Evolutionary conservation across 1,140 invertebrate species (phyloP).

Genomic region (Aphidius gifuensis): DNA sequence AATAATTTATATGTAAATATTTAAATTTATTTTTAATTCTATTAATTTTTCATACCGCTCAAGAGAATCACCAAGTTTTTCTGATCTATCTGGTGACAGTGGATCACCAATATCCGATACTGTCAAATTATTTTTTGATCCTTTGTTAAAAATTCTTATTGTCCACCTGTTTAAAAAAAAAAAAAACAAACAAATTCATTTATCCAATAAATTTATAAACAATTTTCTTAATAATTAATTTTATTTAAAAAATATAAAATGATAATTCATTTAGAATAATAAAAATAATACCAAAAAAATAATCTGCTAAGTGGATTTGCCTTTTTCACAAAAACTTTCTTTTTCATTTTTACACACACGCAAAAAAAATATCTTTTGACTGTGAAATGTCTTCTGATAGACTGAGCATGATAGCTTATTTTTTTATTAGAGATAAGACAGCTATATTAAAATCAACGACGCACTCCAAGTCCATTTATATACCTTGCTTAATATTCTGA

Average conservation of each 20-base stretch:
- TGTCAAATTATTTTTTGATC: constrained; percentile 53
- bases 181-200: background rate
- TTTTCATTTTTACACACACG: too few relatives aligned
- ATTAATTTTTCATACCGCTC: constrained; percentile 50
- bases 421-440: too few relatives aligned
- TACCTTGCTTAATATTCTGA: too few relatives aligned
- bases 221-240: background rate
- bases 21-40: background rate
- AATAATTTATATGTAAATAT: background rate
- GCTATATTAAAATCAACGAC: too few relatives aligned
- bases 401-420: too few relatives aligned
- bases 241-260: background rate
- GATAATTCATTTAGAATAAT: background rate
- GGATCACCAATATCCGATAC: constrained; percentile 60
- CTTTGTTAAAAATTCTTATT: constrained; percentile 55
- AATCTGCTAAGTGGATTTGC: constrained; percentile 23
- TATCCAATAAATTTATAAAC: background rate
- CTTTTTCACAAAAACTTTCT: constrained; percentile 14
- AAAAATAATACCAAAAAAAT: constrained; percentile 25
- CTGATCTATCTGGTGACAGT: constrained; percentile 53
- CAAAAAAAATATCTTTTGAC: too few relatives aligned
- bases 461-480: too few relatives aligned
- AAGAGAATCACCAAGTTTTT: constrained; percentile 52
- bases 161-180: constrained; percentile 50
- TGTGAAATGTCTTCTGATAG: too few relatives aligned